Evolutionary conservation across 2,888 invertebrate species (phyloP).

Genomic region (Drosophila antonietae): DNA sequence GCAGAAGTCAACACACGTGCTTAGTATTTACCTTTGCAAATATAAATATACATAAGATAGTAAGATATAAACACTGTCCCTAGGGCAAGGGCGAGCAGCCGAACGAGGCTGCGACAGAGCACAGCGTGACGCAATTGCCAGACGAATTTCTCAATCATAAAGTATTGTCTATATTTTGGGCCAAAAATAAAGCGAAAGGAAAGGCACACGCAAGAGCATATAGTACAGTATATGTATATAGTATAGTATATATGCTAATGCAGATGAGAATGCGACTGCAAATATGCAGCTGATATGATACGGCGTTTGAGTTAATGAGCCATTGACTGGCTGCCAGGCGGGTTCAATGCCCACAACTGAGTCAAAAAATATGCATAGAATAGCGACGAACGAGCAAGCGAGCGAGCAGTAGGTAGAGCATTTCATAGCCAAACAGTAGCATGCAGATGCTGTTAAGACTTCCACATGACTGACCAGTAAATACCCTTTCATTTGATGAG

Average conservation of each 20-base stretch:
- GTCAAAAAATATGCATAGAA: constrained; percentile 32
- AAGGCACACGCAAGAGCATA: constrained; percentile 1
- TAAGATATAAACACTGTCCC: constrained; percentile 5
- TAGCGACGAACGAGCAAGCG: neutral
- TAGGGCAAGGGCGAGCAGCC: constrained; percentile 1
- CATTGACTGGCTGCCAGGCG: constrained; percentile 30
- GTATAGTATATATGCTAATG: constrained; percentile 10
- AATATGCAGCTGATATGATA: constrained; percentile 31
- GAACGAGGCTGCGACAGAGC: neutral
- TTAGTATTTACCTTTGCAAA: constrained; percentile 14
- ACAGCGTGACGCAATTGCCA: constrained; percentile 26
- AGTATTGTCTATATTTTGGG: constrained; percentile 4
- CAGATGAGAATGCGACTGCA: constrained; percentile 20
- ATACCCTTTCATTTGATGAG: neutral
- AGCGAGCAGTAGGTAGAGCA: constrained; percentile 7
- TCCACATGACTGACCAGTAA: neutral
- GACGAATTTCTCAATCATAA: constrained; percentile 9
- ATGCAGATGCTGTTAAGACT: constrained; percentile 24
- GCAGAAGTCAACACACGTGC: constrained; percentile 30
- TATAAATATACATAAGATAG: neutral
- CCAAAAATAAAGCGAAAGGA: neutral
- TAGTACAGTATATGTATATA: neutral
- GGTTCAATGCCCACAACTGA: constrained; percentile 58
- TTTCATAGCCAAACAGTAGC: constrained; percentile 36
- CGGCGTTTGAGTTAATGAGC: constrained; percentile 49